Evolutionary conservation across 1,140 invertebrate species (phyloP).

Genomic region (Drosophila guanche): DNA sequence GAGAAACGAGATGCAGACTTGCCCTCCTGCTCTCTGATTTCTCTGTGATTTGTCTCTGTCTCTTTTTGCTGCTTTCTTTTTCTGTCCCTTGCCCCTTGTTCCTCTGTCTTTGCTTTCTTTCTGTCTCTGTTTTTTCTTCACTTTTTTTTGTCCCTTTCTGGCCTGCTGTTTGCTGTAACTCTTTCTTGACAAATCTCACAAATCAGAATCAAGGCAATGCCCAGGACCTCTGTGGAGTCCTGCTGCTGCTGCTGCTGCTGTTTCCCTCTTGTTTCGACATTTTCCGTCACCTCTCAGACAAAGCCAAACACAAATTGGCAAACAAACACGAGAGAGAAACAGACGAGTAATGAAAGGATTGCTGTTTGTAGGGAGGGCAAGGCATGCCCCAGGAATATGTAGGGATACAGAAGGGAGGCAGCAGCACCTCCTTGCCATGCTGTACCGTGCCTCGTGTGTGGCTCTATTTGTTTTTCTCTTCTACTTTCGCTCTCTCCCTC

Average conservation of each 20-base stretch:
- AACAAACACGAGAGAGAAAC: constrained; percentile 62
- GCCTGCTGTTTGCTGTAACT: constrained; percentile 58
- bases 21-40: constrained; percentile 6
- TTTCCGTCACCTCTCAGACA: constrained; percentile 49
- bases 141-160: constrained; percentile 2
- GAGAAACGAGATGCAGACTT: not conserved
- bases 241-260: constrained; percentile 1
- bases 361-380: constrained; percentile 16
- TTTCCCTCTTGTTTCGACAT: constrained; percentile 8
- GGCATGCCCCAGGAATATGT: not conserved
- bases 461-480: constrained; percentile 56
- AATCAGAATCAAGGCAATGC: constrained; percentile 33
- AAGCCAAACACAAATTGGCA: constrained; percentile 71
- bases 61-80: no score
- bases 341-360: constrained; percentile 56
- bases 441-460: constrained; percentile 51
- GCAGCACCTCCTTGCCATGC: not conserved
- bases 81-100: not conserved
- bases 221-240: no score
- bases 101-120: constrained; percentile 21
- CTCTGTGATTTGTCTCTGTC: not conserved
- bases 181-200: constrained; percentile 63
- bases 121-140: not conserved
- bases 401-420: no score
- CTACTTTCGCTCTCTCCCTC: no score